Evolutionary conservation across 2,113 vertebrate genomes (phyloP).

Genomic region (Emydocephalus ijimae): DNA sequence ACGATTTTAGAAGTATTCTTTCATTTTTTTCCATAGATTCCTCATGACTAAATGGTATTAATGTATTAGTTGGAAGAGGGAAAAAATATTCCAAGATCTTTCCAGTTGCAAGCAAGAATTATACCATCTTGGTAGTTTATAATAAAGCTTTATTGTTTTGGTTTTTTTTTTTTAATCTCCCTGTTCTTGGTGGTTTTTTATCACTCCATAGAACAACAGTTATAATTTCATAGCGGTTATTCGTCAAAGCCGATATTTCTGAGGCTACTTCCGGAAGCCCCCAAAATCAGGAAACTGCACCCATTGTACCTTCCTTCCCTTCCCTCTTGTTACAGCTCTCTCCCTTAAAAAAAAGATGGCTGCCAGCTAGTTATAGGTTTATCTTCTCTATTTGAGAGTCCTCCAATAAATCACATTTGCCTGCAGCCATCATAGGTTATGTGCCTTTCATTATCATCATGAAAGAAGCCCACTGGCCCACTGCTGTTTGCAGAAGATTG

Average conservation of each 20-base stretch:
- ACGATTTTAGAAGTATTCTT: slow-evolving; percentile 61
- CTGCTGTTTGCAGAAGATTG: slow-evolving; percentile 62
- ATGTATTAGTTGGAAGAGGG: slow-evolving; percentile 64
- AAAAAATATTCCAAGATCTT: slow-evolving; percentile 66
- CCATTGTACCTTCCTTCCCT: slow-evolving; percentile 50
- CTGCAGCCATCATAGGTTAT: slow-evolving; percentile 68
- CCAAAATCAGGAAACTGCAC: slow-evolving; percentile 55
- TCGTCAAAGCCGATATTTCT: slow-evolving; percentile 66
- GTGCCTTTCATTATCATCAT: slow-evolving; percentile 69
- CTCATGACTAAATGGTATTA: slow-evolving; percentile 70
- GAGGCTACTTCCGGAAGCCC: slow-evolving; percentile 55
- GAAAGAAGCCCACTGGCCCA: slow-evolving; percentile 70
- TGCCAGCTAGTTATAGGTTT: slow-evolving; percentile 64
- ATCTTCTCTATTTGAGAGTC: slow-evolving; percentile 60
- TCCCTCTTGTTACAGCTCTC: slow-evolving; percentile 37
- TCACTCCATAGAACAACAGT: slow-evolving; percentile 59
- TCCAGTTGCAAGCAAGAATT: slow-evolving; percentile 68
- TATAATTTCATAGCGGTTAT: slow-evolving; percentile 66
- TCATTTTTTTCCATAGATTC: slow-evolving; percentile 64
- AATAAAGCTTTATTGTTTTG: slow-evolving; percentile 48
- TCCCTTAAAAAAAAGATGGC: slow-evolving; percentile 50
- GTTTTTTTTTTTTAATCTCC: slow-evolving; percentile 56
- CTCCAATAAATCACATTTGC: slow-evolving; percentile 71
- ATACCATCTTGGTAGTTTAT: slow-evolving; percentile 57
- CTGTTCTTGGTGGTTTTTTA: slow-evolving; percentile 68